phyloP scores from a whole-genome alignment of 2,797 vertebrate species.

The Chelon auratus region DNA sequence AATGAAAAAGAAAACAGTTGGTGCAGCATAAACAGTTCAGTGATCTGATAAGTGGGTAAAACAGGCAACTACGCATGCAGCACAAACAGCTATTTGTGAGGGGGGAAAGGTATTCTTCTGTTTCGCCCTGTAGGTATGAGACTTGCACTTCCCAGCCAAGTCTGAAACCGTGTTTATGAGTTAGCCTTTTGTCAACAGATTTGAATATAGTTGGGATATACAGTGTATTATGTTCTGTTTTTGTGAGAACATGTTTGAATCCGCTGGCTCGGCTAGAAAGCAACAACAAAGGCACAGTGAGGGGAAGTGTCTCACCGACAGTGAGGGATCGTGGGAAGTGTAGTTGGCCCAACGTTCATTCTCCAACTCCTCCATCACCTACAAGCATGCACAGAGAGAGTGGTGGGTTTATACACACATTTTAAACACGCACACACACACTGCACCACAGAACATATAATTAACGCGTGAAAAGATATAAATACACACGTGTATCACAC shows the following conservation, averaged over 20 bases:
- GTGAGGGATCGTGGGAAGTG: slow-evolving; percentile 92
- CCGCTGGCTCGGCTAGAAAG: slow-evolving; percentile 44
- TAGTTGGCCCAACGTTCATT: slow-evolving; percentile 94
- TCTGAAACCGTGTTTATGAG: slow-evolving; percentile 8
- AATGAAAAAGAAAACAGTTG: slow-evolving; percentile 19
- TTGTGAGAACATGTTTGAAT: slow-evolving; percentile 15
- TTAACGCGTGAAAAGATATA: not conserved
- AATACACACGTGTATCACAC: not conserved
- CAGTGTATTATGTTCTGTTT: not conserved
- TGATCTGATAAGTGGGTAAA: slow-evolving; percentile 10
- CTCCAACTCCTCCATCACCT: slow-evolving; percentile 98
- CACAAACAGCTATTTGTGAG: slow-evolving; percentile 9
- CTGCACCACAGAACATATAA: not conserved
- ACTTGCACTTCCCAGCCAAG: slow-evolving; percentile 44
- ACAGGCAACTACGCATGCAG: slow-evolving; percentile 9
- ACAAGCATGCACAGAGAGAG: slow-evolving; percentile 86
- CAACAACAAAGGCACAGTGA: slow-evolving; percentile 38
- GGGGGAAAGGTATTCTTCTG: not conserved
- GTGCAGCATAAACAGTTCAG: slow-evolving; percentile 7
- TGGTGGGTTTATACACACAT: slow-evolving; percentile 42
- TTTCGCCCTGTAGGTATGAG: slow-evolving; percentile 11
- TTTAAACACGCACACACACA: slow-evolving; percentile 7
- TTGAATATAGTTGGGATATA: not conserved
- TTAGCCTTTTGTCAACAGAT: not conserved
- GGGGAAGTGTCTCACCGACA: slow-evolving; percentile 86